phyloP scores from a whole-genome alignment of 2,888 invertebrate genomes.

The Athalia circularis region DNA sequence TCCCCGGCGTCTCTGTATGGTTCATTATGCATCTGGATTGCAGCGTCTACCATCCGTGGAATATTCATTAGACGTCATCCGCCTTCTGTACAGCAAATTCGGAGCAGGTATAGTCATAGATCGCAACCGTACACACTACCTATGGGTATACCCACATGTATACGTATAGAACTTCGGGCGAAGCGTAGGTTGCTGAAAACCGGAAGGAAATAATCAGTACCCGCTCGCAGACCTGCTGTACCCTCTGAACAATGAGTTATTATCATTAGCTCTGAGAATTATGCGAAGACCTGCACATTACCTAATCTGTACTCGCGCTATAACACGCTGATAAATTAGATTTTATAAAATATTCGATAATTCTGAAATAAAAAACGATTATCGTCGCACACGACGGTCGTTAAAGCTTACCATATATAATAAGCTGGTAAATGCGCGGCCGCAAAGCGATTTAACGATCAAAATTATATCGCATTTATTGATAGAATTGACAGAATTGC shows the following conservation, averaged over 20 bases:
- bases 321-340: not conserved
- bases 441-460: not conserved
- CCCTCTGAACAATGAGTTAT: conserved; percentile 68
- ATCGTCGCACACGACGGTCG: not conserved
- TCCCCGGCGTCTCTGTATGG: not conserved
- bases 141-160: too few relatives aligned
- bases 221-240: conserved; percentile 58
- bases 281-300: not conserved
- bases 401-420: not conserved
- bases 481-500: conserved; percentile 11
- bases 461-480: not conserved
- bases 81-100: conserved; percentile 28
- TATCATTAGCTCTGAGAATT: conserved; percentile 58
- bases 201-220: conserved; percentile 70
- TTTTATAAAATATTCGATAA: not conserved
- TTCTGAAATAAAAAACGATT: not conserved
- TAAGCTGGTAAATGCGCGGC: not conserved
- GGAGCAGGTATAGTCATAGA: conserved; percentile 14
- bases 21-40: conserved; percentile 9
- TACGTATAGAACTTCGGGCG: conserved; percentile 6
- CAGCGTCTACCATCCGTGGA: conserved; percentile 17
- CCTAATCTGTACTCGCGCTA: conserved; percentile 48
- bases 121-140: not conserved
- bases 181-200: conserved; percentile 47
- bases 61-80: conserved; percentile 36